Evolutionary conservation across 2,888 invertebrate genomes (phyloP), one percentile per base, ranked within the genome.

Genomic region (Troilus luridus): DNA sequence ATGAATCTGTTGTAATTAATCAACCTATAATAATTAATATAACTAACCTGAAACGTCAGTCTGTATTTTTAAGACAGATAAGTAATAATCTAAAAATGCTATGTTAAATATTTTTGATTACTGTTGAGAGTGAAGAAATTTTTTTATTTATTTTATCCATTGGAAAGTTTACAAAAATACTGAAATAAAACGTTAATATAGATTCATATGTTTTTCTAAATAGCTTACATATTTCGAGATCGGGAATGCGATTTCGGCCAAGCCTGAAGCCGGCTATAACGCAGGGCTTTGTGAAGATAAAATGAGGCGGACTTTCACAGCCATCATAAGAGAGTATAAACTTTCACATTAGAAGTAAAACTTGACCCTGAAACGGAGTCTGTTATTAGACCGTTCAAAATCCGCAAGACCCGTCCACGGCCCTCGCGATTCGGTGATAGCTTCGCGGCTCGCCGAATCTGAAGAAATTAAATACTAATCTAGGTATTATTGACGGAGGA

Each of bases 321-420:
- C 56, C 56, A 56, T 85, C 85, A 85, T 85, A 85, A 85, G 85
- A 85, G 85, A 85, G 85, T 85, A 85, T 58, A 85, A 85, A 85
- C 85, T 85, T 85, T 85, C 85, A 85, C 85, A 85, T 85, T 85
- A 85, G 85, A 85, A 56, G 85, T 85, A 85, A 85, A 85, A 85
- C 85, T 85, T 85, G 85, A 58, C 85, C 85, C 85, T 85, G 85
- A 58, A 85, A 58, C 56, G 85, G 56, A 58, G 85, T 85, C 85
- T 85, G 85, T 85, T 85, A 85, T 85, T 85, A 85, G 56, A n/a
- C 85, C 10, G 85, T 85, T 58, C 10, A 58, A n/a, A 85, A 85
- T 85, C 56, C n/a, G 56, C 85, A 8, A 14, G 14, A 19, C 0
- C 41, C 41, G 17, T 6, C 17, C 54, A 41, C 54, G 21, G 54